Base-by-base conservation (phyloP, 1,140 invertebrate genomes). In the Nasonia vitripennis region DNA sequence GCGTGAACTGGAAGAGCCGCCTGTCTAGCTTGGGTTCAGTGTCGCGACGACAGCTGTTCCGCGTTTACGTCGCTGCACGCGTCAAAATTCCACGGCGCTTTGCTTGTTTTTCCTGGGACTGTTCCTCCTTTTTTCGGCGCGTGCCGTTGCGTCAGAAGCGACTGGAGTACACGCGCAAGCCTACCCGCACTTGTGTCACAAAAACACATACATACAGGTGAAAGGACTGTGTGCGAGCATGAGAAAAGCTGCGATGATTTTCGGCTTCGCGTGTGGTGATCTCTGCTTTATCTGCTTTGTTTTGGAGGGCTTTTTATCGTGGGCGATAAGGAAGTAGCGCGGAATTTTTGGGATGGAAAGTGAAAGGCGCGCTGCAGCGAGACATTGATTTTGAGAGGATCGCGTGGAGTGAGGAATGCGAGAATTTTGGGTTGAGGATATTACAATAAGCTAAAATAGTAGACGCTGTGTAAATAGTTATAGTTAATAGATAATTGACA, bases 11-110 rank as follows among this genome's bases (percentile, higher is more conserved):
- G 37, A 74, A 20, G 31, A n/a, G 12, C 48, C 17, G 23, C n/a
- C 5, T 0, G 78, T 23, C 23, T 68, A 20, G 45, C 14, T 74
- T 75, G 20, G 41, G 17, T 37, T 78, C 37, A 84, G 75, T 71
- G 11, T 71, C 11, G 41, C 45, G 37, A 34, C 82, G 74, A 48
- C 82, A 84, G 81, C 81, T 83, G 73, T 78, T 83, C 55, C 31
- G 74, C 55, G 51, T 77, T 83, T 82, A 71, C 71, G 34, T 73
- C 27, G 75, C n/a, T 14, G 73, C 20, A 10, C 11, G 51, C 77
- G 77, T n/a, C 17, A 62, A 62, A 62, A 20, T 62, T 62, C 17
- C 20, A 62, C 17, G 17, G 17, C 17, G 55, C 20, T 62, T n/a
- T n/a, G 17, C 3, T 20, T n/a, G 10, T 73, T 9, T n/a, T 34